Evolutionary conservation across 1,140 invertebrate species (phyloP).

Genomic region (Apocrypta bakeri): DNA sequence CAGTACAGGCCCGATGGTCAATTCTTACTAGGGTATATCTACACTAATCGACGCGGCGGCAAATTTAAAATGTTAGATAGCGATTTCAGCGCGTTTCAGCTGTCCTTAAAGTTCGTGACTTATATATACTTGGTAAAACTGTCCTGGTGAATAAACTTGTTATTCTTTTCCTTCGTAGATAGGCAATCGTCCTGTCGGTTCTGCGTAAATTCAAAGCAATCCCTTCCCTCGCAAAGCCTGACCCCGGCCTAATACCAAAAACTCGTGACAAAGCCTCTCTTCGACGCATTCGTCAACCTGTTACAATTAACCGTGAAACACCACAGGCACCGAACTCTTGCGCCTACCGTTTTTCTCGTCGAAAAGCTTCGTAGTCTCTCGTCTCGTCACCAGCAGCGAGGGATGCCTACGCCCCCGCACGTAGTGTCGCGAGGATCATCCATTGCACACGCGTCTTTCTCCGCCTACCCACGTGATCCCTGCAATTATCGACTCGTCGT

Average conservation of each 20-base stretch:
- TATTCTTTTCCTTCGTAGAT: not conserved
- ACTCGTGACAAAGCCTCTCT: not conserved
- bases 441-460: not conserved
- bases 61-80: not conserved
- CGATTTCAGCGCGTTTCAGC: not conserved
- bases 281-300: not conserved
- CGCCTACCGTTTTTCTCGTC: not conserved
- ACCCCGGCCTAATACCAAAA: not conserved
- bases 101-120: not conserved
- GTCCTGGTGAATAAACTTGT: not conserved
- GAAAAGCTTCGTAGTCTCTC: not conserved
- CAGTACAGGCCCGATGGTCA: no score
- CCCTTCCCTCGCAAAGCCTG: not conserved
- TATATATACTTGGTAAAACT: not conserved
- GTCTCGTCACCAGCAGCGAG: not conserved
- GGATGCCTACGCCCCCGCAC: not conserved
- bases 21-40: not conserved
- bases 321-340: no score
- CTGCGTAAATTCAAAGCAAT: not conserved
- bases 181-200: not conserved
- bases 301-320: not conserved
- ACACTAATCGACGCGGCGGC: no score
- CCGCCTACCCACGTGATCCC: conserved; percentile 5
- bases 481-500: not conserved
- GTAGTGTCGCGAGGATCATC: not conserved